phyloP scores from a whole-genome alignment of 2,113 vertebrate species.

The Tichodroma muraria region DNA sequence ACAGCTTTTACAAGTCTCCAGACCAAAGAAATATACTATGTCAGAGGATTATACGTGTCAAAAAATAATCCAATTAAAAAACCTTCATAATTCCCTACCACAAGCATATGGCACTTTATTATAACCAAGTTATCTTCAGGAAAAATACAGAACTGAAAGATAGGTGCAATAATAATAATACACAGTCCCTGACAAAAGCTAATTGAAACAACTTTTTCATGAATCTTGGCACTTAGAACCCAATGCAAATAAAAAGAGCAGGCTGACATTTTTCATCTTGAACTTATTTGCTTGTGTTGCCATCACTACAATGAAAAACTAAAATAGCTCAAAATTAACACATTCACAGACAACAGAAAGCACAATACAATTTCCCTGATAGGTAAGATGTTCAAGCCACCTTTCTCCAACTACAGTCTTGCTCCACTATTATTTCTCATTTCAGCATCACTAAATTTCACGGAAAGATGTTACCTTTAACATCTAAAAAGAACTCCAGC shows the following conservation, averaged over 20 bases:
- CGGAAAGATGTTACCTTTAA: neutral
- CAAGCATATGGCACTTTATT: neutral
- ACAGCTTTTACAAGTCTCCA: neutral
- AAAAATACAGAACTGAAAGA: neutral
- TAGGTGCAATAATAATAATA: neutral
- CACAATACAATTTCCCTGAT: neutral
- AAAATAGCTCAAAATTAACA: neutral
- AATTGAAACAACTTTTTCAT: neutral
- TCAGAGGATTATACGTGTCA: neutral
- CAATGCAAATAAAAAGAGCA: neutral
- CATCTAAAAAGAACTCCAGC: neutral
- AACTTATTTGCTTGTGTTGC: neutral
- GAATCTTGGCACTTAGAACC: neutral
- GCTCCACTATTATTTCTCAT: neutral
- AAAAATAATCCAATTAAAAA: neutral
- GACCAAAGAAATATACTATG: neutral
- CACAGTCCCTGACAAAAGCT: neutral
- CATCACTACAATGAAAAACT: neutral
- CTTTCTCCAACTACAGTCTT: neutral
- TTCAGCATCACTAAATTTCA: neutral
- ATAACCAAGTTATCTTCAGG: neutral
- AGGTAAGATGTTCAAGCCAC: neutral
- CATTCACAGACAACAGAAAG: neutral
- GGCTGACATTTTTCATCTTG: neutral
- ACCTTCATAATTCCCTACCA: neutral